phyloP scores from a whole-genome alignment of 1,140 invertebrate genomes.

The Drosophila watanabei region DNA sequence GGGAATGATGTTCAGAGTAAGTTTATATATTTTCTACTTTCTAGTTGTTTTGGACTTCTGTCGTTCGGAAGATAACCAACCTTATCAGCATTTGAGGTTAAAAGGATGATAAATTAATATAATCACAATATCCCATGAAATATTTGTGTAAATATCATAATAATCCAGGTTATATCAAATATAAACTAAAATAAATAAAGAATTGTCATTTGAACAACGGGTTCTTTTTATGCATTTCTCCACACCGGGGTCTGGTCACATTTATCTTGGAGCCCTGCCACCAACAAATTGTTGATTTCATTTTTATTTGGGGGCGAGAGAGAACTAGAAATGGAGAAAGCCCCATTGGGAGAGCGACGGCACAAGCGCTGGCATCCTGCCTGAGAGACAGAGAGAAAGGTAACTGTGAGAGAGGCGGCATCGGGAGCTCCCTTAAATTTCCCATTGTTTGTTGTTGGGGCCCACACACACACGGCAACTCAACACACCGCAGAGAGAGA shows the following conservation, averaged over 20 bases:
- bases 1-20: background rate
- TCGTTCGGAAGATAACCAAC: background rate
- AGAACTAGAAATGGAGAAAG: slow-evolving; percentile 4
- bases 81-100: background rate
- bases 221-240: background rate
- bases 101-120: background rate
- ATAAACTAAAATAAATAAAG: background rate
- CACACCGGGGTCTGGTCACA: slow-evolving; percentile 24
- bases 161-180: background rate
- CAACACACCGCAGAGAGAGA: slow-evolving; percentile 25
- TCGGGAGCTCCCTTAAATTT: slow-evolving; percentile 49
- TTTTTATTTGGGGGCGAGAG: slow-evolving; percentile 39
- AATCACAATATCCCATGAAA: background rate
- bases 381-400: slow-evolving; percentile 2
- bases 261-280: slow-evolving; percentile 18
- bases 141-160: background rate
- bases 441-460: slow-evolving; percentile 69
- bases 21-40: background rate
- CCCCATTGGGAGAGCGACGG: slow-evolving; percentile 11
- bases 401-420: background rate
- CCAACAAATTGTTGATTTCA: slow-evolving; percentile 71
- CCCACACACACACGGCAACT: slow-evolving; percentile 12
- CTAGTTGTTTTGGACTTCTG: background rate
- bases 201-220: background rate
- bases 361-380: slow-evolving; percentile 43